Conservation (phyloP, 2,797 vertebrate genomes). For the Falco rusticolus region DNA sequence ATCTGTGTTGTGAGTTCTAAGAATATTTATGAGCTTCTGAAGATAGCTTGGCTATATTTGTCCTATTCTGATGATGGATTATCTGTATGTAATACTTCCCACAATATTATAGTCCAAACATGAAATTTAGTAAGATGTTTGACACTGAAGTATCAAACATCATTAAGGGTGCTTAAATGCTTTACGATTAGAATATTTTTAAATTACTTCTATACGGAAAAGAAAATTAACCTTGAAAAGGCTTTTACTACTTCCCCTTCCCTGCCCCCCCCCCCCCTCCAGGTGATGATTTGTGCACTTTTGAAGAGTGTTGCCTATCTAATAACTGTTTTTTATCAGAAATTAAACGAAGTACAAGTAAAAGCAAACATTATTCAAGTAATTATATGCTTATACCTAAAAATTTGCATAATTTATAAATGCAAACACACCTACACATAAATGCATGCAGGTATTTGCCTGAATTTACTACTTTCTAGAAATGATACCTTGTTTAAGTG, state of each 20-base stretch:
- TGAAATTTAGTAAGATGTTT: background rate
- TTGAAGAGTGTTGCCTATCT: background rate
- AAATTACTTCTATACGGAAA: background rate
- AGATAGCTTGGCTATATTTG: background rate
- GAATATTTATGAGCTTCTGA: background rate
- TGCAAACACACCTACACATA: background rate
- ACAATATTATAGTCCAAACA: background rate
- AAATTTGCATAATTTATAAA: background rate
- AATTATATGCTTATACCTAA: background rate
- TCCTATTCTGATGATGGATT: background rate
- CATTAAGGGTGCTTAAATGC: background rate
- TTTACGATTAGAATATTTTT: background rate
- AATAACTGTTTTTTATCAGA: background rate
- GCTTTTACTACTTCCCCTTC: background rate
- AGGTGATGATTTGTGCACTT: background rate
- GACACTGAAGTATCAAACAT: background rate
- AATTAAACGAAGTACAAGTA: background rate
- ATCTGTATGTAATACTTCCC: background rate
- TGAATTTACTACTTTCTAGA: background rate
- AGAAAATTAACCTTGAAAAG: background rate
- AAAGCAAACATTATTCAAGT: background rate
- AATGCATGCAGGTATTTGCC: background rate
- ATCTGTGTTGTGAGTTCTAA: background rate
- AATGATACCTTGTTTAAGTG: background rate
- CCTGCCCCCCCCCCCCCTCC: fast-evolving